A percentile compares a stretch with the other conserved stretches of the same genome.
Evolutionary conservation across 2,888 invertebrate species (phyloP).

Genomic region (Netelia fuscicornis): DNA sequence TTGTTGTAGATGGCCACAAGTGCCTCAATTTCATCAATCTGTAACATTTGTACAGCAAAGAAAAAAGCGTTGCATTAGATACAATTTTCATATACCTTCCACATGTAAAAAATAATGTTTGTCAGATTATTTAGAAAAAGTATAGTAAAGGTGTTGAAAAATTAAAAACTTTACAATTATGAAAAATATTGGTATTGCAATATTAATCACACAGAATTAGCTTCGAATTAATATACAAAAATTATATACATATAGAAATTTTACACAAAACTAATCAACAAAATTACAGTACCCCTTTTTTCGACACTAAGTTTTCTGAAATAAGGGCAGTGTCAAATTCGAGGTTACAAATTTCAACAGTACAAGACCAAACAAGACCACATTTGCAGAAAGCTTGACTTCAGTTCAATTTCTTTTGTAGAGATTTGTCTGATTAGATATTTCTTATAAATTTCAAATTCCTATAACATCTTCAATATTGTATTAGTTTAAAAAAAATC

Average conservation of each 20-base stretch:
- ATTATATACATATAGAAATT: neutral
- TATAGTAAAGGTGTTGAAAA: conserved; percentile 24
- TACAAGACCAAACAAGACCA: too few species aligned
- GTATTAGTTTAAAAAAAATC: too few species aligned
- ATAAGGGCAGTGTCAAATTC: neutral
- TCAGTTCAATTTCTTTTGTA: too few species aligned
- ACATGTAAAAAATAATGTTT: neutral
- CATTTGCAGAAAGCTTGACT: too few species aligned
- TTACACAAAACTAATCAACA: neutral
- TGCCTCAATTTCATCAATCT: conserved; percentile 91
- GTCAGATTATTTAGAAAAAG: conserved; percentile 15
- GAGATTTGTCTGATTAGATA: too few species aligned
- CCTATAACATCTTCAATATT: too few species aligned
- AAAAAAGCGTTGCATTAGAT: conserved; percentile 29
- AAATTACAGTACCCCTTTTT: neutral
- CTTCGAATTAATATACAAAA: too few species aligned
- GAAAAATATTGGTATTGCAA: conserved; percentile 44
- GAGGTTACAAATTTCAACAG: too few species aligned
- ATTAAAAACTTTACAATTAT: neutral
- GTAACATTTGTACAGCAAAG: conserved; percentile 40
- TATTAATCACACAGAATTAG: conserved; percentile 53
- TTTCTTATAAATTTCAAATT: too few species aligned
- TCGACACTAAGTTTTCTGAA: neutral
- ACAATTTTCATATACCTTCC: neutral
- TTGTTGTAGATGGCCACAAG: conserved; percentile 90